Percentiles rank a stretch among this genome's conserved stretches.
Conservation (phyloP, 2,113 vertebrate species). For the Scomber scombrus region DNA sequence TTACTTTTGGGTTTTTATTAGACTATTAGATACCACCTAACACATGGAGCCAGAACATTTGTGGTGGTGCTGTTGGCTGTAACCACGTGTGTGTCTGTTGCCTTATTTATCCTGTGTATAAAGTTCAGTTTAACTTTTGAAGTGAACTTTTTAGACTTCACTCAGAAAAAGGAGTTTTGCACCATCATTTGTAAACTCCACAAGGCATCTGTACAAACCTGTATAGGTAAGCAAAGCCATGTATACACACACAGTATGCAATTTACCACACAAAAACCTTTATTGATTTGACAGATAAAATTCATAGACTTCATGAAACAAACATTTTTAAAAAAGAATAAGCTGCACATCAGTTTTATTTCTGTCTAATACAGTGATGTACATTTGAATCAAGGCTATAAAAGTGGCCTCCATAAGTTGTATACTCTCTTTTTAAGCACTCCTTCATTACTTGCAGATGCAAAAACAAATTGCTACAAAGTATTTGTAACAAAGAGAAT, state of each 20-base stretch:
- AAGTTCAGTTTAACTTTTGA: slow-evolving; percentile 7
- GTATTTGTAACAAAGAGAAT: background rate
- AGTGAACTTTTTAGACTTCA: background rate
- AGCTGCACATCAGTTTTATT: background rate
- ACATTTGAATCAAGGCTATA: background rate
- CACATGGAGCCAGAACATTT: slow-evolving; percentile 4
- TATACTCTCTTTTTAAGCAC: background rate
- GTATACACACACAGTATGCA: background rate
- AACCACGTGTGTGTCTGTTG: slow-evolving; percentile 10
- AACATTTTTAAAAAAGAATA: background rate
- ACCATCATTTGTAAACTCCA: background rate
- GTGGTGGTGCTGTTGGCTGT: slow-evolving; percentile 17
- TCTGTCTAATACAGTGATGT: background rate
- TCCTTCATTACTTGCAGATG: background rate
- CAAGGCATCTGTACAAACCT: background rate
- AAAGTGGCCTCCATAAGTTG: background rate
- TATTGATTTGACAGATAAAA: background rate
- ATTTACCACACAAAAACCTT: background rate
- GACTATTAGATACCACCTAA: slow-evolving; percentile 3
- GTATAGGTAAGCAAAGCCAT: background rate
- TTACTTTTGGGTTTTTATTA: slow-evolving; percentile 35
- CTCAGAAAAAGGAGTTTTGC: background rate
- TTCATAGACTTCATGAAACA: no score
- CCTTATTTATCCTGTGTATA: background rate
- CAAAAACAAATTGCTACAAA: background rate